Percentiles rank a stretch among this genome's conserved stretches.
Conservation (phyloP, 2,113 vertebrate species). For the Microtus pennsylvanicus region DNA sequence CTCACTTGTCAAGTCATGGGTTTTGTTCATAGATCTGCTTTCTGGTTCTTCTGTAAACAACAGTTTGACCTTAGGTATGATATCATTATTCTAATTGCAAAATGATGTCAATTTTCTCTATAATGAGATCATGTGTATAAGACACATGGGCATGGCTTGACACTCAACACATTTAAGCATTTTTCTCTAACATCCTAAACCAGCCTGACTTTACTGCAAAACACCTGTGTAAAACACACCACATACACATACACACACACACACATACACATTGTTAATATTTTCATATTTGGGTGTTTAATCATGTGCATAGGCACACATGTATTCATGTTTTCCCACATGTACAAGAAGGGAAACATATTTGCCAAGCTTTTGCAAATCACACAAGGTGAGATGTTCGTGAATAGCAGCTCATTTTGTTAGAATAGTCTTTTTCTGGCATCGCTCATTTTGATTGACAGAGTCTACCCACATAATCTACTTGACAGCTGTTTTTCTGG, state of each 20-base stretch:
- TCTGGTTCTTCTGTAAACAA: conserved; percentile 42
- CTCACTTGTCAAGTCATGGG: background rate
- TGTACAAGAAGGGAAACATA: background rate
- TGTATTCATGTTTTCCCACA: background rate
- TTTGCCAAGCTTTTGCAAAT: background rate
- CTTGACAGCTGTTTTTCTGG: background rate
- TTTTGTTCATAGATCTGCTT: conserved; percentile 41
- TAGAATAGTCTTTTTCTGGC: background rate
- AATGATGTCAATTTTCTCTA: conserved; percentile 37
- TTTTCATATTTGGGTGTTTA: background rate
- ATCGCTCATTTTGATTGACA: background rate
- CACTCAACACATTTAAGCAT: background rate
- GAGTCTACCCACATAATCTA: background rate
- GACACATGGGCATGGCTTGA: background rate
- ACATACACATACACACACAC: too few relatives aligned
- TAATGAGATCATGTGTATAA: conserved; percentile 26
- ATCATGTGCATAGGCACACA: background rate
- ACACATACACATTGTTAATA: background rate
- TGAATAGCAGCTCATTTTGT: background rate
- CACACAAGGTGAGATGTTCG: background rate
- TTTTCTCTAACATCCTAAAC: background rate
- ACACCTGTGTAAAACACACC: background rate
- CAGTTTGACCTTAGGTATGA: conserved; percentile 11
- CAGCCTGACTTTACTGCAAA: background rate
- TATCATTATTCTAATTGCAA: conserved; percentile 19